These are phyloP conservation scores for Parus major DNA, from an alignment of 2,113 vertebrate species.

Conservation along the genomic window DNA sequence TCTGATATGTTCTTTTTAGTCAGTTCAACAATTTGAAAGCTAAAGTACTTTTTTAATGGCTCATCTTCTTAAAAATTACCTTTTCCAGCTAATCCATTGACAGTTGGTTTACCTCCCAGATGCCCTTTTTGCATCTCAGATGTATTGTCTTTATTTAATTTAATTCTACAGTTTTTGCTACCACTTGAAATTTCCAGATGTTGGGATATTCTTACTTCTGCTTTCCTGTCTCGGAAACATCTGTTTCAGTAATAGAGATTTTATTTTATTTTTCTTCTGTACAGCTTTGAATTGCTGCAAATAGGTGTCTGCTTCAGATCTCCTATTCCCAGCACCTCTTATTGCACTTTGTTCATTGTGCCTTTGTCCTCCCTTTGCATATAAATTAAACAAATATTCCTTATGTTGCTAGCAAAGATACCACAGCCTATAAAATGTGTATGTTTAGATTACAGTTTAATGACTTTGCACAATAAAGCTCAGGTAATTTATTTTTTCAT, in stretches of 20 bases:
- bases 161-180: not conserved
- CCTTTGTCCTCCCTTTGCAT: not conserved
- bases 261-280: conserved; percentile 34
- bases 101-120: not conserved
- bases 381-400: conserved; percentile 23
- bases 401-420: not conserved
- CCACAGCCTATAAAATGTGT: not conserved
- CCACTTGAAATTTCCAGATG: conserved; percentile 23
- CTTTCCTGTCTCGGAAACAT: conserved; percentile 1
- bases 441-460: not conserved
- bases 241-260: conserved; percentile 30
- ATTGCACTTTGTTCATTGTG: not conserved
- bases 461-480: not conserved
- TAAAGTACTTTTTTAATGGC: not conserved
- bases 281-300: not conserved
- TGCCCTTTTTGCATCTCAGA: not conserved
- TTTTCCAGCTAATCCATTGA: not conserved
- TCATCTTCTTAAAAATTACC: not conserved
- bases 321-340: not conserved
- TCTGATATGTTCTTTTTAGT: not conserved
- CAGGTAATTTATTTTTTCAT: not conserved
- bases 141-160: conserved; percentile 17
- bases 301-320: not conserved
- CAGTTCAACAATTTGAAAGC: not conserved
- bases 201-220: not conserved